Base-by-base conservation (phyloP, 2,888 invertebrate species). In the Caenorhabditis sp. region DNA sequence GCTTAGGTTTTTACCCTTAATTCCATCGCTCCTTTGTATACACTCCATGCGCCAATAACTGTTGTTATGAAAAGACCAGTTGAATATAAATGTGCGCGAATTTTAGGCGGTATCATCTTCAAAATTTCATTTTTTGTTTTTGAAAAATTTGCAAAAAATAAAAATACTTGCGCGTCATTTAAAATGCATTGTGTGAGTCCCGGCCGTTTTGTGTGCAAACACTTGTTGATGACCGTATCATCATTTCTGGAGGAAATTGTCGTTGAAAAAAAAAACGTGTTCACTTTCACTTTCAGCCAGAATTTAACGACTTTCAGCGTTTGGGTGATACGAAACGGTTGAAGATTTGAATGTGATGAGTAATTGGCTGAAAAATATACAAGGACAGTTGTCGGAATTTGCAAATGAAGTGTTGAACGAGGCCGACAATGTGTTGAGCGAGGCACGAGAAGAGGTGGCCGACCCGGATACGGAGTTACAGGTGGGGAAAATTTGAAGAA, bases 381-480 rank as follows among this genome's bases (percentile, higher is more conserved):
- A 83, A 76, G 83, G 81, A 14, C 83, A 84, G 58, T 62, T 84
- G 10, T 74, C 76, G 12, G 84, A 84, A 57, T 63, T 84, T 23
- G 83, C 83, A n/a, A 79, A 80, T n/a, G 84, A 84, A 66, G 83
- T 84, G 14, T 74, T 84, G 21, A 81, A 72, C 64, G 83, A 84
- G 51, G 79, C 79, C 57, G 66, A 62, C 10, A 79, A 81, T 53
- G 83, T 84, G 3, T 68, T 84, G 17, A 75, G 71, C 51, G 83
- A 84, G 49, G 83, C 83, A 0, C 76, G 77, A 8, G 78, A 82
- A 66, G 84, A 84, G 57, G 81, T 83, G 8, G 77, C 78, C n/a
- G 84, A 83, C 75, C 82, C 83, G 0, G 80, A 81, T 59, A 76
- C 79, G 2, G 83, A 83, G 66, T 69, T 84, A 14, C 79, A 79